Percentiles rank a stretch among this genome's conserved stretches.
These are phyloP conservation scores for Prietella phreatophila DNA, from an alignment of 2,113 vertebrate species.

Conservation along the genomic window DNA sequence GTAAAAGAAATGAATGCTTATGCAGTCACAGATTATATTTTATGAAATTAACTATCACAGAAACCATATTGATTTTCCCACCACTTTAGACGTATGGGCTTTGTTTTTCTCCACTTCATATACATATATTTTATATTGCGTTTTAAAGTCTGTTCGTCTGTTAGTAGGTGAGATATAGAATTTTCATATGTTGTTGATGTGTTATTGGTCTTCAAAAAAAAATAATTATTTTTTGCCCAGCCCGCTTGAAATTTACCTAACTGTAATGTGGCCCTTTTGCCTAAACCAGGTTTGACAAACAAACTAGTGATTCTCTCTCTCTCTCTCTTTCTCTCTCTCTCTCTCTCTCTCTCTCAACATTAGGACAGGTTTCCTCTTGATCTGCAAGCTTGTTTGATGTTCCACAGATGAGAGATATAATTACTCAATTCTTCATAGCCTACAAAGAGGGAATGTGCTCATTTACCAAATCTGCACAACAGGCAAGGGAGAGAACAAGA, in stretches of 20 bases:
- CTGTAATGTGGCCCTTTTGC: background rate
- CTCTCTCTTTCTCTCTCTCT: background rate
- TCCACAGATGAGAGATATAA: slow-evolving; percentile 4
- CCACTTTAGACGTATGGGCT: background rate
- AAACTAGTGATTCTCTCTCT: background rate
- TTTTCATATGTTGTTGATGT: background rate
- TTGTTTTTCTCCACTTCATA: background rate
- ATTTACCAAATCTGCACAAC: background rate
- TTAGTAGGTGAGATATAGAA: background rate
- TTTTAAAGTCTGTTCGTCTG: background rate
- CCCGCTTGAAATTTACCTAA: background rate
- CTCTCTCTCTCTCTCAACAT: slow-evolving; percentile 20
- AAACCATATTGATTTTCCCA: background rate
- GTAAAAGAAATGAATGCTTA: background rate
- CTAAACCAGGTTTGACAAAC: background rate
- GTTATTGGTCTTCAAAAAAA: background rate
- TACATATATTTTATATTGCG: too few relatives aligned
- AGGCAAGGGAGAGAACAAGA: slow-evolving; percentile 5
- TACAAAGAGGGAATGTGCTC: background rate
- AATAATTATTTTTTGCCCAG: background rate
- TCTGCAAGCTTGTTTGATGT: slow-evolving; percentile 6
- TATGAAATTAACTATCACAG: background rate
- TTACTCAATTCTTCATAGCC: slow-evolving; percentile 9
- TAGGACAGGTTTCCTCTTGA: slow-evolving; percentile 10
- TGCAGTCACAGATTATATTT: background rate